phyloP scores from a whole-genome alignment of 2,113 vertebrate species.

The Scomber colias region DNA sequence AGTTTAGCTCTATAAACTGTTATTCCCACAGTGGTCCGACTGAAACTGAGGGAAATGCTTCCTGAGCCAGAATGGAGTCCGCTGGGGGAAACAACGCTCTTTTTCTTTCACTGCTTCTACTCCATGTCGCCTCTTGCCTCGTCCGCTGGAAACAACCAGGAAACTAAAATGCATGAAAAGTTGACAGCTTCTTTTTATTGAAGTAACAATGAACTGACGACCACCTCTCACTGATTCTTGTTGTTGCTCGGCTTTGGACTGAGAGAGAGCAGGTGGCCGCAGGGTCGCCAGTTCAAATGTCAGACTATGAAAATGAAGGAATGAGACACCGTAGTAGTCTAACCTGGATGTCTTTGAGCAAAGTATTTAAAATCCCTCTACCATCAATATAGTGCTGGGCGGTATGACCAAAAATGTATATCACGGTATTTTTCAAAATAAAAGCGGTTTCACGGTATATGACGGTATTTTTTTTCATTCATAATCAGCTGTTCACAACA shows the following conservation, averaged over 20 bases:
- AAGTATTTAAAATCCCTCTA: not conserved
- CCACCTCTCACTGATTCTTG: not conserved
- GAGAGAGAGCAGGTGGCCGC: constrained; percentile 41
- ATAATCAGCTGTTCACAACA: no score
- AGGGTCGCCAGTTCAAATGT: constrained; percentile 38
- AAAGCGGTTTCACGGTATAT: no score
- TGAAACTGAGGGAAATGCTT: constrained; percentile 76
- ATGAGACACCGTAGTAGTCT: not conserved
- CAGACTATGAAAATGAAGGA: not conserved
- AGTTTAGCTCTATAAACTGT: constrained; percentile 74
- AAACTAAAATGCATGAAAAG: constrained; percentile 56
- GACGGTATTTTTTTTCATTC: no score
- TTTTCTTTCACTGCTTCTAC: constrained; percentile 51
- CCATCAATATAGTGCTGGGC: no score
- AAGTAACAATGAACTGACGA: constrained; percentile 59
- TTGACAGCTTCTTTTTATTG: constrained; percentile 55
- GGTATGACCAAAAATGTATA: no score
- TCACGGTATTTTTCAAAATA: no score
- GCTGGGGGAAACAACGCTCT: constrained; percentile 29
- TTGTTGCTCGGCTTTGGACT: not conserved
- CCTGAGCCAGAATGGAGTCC: constrained; percentile 70
- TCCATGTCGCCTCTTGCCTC: not conserved
- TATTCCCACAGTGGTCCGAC: constrained; percentile 72
- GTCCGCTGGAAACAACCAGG: constrained; percentile 58
- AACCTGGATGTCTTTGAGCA: not conserved